These are phyloP conservation scores for Scomber colias DNA, from an alignment of 2,113 vertebrate genomes.

Conservation along the genomic window DNA sequence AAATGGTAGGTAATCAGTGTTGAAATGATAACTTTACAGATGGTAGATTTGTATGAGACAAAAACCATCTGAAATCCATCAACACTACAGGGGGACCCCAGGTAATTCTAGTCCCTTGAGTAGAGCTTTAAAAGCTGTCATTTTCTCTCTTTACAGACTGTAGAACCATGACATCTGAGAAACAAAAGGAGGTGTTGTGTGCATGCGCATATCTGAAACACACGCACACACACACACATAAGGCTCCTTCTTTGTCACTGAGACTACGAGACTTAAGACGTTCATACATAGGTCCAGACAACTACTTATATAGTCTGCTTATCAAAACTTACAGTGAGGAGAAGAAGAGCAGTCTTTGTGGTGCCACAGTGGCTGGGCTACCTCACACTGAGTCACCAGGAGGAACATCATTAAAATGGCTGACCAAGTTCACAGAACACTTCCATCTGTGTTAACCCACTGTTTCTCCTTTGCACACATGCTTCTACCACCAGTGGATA, in stretches of 20 bases:
- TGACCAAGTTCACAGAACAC: conserved; percentile 77
- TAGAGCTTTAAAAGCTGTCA: conserved; percentile 11
- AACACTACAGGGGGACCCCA: conserved; percentile 31
- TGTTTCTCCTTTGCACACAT: conserved; percentile 74
- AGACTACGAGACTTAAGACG: conserved; percentile 29
- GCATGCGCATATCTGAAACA: conserved; percentile 20
- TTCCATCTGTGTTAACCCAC: conserved; percentile 78
- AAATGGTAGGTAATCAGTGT: neutral
- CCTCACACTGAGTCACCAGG: conserved; percentile 74
- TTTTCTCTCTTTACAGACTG: conserved; percentile 37
- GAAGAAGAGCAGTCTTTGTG: conserved; percentile 37
- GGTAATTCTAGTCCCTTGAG: conserved; percentile 19
- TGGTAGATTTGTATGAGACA: neutral
- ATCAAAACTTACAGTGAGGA: conserved; percentile 48
- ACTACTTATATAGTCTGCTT: conserved; percentile 44
- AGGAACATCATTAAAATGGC: conserved; percentile 78
- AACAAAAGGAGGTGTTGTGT: conserved; percentile 38
- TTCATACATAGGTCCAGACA: conserved; percentile 28
- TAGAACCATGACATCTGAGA: conserved; percentile 32
- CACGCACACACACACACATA: neutral
- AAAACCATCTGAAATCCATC: conserved; percentile 4
- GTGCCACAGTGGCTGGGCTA: conserved; percentile 56
- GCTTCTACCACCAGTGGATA: conserved; percentile 76
- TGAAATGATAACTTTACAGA: conserved; percentile 12
- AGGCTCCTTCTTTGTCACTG: conserved; percentile 10